These are phyloP conservation scores for Phylloscopus whistleri DNA, from an alignment of 2,113 vertebrate genomes.

Conservation along the genomic window DNA sequence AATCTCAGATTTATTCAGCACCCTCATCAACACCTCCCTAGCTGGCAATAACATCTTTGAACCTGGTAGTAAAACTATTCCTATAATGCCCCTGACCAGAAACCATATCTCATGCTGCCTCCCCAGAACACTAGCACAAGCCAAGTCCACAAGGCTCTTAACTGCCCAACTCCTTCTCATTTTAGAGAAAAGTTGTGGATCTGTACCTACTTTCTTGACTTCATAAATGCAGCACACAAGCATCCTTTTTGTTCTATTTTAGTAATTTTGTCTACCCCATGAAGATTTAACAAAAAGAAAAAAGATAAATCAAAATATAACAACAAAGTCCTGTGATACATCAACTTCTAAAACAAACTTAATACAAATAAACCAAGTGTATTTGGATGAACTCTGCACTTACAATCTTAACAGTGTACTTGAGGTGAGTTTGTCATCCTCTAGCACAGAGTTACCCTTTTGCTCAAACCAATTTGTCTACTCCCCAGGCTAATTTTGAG, in stretches of 20 bases:
- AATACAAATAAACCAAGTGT: not conserved
- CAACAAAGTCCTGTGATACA: not conserved
- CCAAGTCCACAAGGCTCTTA: not conserved
- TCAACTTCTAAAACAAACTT: not conserved
- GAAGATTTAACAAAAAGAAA: not conserved
- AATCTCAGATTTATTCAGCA: not conserved
- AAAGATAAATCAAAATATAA: not conserved
- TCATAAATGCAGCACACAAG: not conserved
- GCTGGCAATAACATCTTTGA: not conserved
- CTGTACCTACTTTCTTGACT: not conserved
- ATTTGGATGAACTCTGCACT: not conserved
- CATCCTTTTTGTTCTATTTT: not conserved
- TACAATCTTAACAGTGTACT: not conserved
- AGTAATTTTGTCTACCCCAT: not conserved
- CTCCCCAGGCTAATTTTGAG: not conserved
- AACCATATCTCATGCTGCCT: not conserved
- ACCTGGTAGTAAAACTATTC: not conserved
- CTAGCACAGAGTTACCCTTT: not conserved
- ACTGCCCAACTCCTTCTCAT: not conserved
- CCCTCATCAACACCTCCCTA: not conserved
- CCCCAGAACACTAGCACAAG: not conserved
- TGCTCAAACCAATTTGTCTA: not conserved
- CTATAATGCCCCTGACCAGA: not conserved
- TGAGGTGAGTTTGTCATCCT: not conserved
- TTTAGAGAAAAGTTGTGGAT: not conserved